These are phyloP conservation scores for Opisthocomus hoazin DNA, from an alignment of 2,113 vertebrate genomes.

Conservation along the genomic window DNA sequence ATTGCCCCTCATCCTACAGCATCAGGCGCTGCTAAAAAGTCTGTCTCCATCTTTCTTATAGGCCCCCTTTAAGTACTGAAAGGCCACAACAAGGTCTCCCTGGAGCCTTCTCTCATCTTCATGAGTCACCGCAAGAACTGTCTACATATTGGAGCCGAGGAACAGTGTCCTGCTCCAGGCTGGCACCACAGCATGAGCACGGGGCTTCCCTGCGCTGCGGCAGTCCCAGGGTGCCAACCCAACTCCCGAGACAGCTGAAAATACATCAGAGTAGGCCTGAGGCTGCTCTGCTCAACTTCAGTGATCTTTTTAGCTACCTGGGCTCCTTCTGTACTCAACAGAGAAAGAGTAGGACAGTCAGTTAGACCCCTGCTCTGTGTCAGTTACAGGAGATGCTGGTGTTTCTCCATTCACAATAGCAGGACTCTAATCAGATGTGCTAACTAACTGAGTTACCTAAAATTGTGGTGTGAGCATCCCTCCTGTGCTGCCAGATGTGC, in stretches of 20 bases:
- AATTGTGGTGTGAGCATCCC: not conserved
- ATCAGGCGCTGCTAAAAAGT: too few relatives aligned
- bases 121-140: not conserved
- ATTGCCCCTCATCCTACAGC: too few relatives aligned
- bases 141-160: not conserved
- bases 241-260: not conserved
- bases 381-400: not conserved
- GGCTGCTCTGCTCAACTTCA: not conserved
- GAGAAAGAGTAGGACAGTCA: not conserved
- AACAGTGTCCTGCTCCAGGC: not conserved
- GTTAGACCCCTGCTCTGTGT: not conserved
- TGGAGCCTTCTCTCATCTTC: too few relatives aligned
- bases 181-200: not conserved
- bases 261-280: not conserved
- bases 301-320: not conserved
- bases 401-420: not conserved
- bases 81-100: too few relatives aligned
- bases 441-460: not conserved
- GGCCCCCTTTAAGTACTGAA: too few relatives aligned
- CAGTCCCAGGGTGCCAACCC: not conserved
- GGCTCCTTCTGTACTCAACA: not conserved
- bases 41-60: too few relatives aligned
- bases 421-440: not conserved
- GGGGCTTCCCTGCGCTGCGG: accelerated
- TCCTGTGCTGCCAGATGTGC: not conserved